Percentiles rank a stretch among this genome's conserved stretches.
Conservation (phyloP, 2,797 vertebrate genomes). For the Merluccius polli region DNA sequence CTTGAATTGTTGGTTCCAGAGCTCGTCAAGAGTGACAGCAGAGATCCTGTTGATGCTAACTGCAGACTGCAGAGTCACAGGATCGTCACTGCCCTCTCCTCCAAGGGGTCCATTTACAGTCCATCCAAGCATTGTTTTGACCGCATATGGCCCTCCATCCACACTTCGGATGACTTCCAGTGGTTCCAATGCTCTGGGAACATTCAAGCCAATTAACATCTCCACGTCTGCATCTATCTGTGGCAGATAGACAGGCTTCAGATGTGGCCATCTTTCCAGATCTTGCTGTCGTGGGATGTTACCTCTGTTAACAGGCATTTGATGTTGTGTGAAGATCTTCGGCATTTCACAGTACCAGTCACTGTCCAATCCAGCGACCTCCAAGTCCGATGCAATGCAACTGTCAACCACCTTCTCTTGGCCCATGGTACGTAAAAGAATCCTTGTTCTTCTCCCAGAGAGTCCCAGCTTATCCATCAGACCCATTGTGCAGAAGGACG, state of each 20-base stretch:
- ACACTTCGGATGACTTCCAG: not conserved
- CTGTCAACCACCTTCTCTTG: too few relatives aligned
- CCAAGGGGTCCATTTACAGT: slow-evolving; percentile 11
- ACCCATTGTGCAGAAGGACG: too few relatives aligned
- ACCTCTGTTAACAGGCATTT: not conserved
- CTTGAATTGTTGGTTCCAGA: slow-evolving; percentile 14
- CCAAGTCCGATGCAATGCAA: too few relatives aligned
- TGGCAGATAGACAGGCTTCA: not conserved
- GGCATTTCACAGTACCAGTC: not conserved
- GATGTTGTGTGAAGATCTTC: not conserved
- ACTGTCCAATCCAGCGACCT: too few relatives aligned
- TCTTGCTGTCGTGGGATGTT: not conserved
- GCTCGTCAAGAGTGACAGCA: not conserved
- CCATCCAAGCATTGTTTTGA: slow-evolving; percentile 6
- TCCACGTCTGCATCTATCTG: not conserved
- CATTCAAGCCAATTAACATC: too few relatives aligned
- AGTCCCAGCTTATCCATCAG: too few relatives aligned
- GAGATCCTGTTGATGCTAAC: not conserved
- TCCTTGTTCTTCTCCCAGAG: too few relatives aligned
- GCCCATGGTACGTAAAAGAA: too few relatives aligned
- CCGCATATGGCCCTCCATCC: slow-evolving; percentile 7
- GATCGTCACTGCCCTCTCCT: not conserved
- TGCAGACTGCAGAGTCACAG: not conserved
- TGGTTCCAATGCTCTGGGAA: not conserved
- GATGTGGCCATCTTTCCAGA: not conserved